These are phyloP conservation scores for Muscicapa adusta DNA, from an alignment of 2,113 vertebrate species.

Conservation along the genomic window DNA sequence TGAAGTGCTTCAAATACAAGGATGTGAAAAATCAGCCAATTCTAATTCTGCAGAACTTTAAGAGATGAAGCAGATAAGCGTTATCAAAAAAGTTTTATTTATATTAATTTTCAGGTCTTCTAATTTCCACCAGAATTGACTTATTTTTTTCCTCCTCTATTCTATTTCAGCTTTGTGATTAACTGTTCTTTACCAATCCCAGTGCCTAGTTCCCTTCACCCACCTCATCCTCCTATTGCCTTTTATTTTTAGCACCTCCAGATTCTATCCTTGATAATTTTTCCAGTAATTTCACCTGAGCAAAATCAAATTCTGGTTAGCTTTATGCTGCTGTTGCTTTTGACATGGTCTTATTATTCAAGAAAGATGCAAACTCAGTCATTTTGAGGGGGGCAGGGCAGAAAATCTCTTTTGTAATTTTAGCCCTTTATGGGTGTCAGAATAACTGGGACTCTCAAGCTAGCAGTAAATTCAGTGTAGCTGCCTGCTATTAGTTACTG, in stretches of 20 bases:
- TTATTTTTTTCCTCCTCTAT: constrained; percentile 12
- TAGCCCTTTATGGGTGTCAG: background rate
- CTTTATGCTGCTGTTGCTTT: background rate
- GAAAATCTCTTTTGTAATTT: background rate
- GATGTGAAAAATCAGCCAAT: background rate
- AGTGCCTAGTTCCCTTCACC: background rate
- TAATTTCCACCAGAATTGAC: background rate
- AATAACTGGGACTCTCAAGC: background rate
- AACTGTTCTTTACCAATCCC: background rate
- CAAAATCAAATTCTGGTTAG: background rate
- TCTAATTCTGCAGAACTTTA: background rate
- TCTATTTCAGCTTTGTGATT: background rate
- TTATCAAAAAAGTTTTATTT: background rate
- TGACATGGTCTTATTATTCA: background rate
- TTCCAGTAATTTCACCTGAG: background rate
- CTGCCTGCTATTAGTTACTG: background rate
- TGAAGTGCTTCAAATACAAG: background rate
- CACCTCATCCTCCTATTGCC: constrained; percentile 4
- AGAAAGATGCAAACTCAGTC: background rate
- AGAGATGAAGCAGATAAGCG: background rate
- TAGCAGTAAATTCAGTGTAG: background rate
- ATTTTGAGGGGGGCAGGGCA: background rate
- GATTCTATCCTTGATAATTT: background rate
- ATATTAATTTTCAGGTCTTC: background rate
- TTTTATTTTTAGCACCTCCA: constrained; percentile 33